Percentiles rank a stretch among this genome's conserved stretches.
Conservation (phyloP, 2,888 invertebrate species). For the Dexiosoma caninum region DNA sequence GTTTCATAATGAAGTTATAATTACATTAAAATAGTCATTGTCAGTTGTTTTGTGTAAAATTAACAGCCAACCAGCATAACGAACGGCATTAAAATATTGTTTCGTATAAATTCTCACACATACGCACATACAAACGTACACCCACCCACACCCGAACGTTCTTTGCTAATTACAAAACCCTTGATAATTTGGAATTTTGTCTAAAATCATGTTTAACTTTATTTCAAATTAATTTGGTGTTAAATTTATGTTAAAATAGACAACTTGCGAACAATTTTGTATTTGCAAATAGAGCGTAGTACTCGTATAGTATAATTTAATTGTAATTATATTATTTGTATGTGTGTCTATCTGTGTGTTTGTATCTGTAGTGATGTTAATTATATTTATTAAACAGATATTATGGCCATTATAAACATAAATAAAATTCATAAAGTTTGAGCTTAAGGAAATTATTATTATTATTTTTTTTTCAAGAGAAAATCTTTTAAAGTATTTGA, state of each 20-base stretch:
- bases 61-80: slow-evolving; percentile 22
- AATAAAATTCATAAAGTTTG: no score
- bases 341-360: background rate
- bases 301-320: background rate
- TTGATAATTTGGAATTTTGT: slow-evolving; percentile 37
- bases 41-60: slow-evolving; percentile 35
- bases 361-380: background rate
- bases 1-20: slow-evolving; percentile 38
- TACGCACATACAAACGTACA: background rate
- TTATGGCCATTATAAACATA: no score
- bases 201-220: slow-evolving; percentile 42
- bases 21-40: slow-evolving; percentile 55
- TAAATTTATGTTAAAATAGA: slow-evolving; percentile 41
- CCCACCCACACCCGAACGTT: background rate
- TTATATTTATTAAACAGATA: background rate
- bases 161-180: slow-evolving; percentile 36
- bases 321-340: slow-evolving; percentile 2
- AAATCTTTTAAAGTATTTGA: no score
- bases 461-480: no score
- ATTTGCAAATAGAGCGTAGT: background rate
- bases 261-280: background rate
- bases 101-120: background rate
- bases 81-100: slow-evolving; percentile 19
- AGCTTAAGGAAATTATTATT: no score
- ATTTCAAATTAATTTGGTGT: slow-evolving; percentile 51